These are phyloP conservation scores for Cariama cristata DNA, from an alignment of 2,113 vertebrate genomes.

Conservation along the genomic window DNA sequence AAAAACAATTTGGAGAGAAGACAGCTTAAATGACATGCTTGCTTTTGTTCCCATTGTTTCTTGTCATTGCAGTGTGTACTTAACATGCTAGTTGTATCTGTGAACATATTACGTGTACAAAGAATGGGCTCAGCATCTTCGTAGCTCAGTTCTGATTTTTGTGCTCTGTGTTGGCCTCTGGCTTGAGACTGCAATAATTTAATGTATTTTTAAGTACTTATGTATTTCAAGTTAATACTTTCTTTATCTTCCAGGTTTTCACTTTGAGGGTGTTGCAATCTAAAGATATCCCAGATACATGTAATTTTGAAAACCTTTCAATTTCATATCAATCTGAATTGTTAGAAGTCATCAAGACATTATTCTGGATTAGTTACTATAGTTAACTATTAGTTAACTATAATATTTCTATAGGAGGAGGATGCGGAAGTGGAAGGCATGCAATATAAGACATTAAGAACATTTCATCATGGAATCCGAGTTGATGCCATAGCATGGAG, in stretches of 20 bases:
- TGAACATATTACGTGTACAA: background rate
- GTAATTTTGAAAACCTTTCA: background rate
- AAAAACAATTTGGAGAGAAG: background rate
- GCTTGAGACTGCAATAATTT: background rate
- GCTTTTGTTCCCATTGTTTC: background rate
- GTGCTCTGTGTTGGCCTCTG: background rate
- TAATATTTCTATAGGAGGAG: slow-evolving; percentile 87
- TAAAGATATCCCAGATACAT: background rate
- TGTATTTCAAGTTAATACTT: background rate
- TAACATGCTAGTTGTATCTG: background rate
- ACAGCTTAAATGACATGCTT: background rate
- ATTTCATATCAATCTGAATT: background rate
- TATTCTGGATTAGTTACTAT: background rate
- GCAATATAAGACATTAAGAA: slow-evolving; percentile 86
- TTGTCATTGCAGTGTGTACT: background rate
- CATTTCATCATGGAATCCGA: slow-evolving; percentile 87
- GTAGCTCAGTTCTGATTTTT: background rate
- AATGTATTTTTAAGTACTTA: background rate
- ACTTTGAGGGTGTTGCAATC: background rate
- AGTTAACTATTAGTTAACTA: background rate
- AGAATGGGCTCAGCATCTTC: background rate
- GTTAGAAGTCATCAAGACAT: background rate
- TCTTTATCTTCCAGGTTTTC: background rate
- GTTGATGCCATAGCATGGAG: slow-evolving; percentile 94
- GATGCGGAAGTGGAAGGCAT: slow-evolving; percentile 88